Percentiles rank a stretch among this genome's conserved stretches.
Conservation (phyloP, 2,888 invertebrate species). For the Drosophila anomalata region DNA sequence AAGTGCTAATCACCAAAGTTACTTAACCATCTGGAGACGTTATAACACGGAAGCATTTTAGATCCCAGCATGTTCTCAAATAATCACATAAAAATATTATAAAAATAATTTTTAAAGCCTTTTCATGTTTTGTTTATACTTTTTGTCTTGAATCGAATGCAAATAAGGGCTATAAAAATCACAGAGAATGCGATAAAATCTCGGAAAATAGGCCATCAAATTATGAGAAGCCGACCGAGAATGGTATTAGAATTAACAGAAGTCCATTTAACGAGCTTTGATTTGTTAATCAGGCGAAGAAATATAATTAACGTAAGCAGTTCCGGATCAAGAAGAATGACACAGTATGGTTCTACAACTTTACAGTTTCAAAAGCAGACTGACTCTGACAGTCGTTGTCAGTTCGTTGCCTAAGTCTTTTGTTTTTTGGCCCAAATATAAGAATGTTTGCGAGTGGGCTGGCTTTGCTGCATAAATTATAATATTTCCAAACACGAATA, state of each 20-base stretch:
- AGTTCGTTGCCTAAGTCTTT: constrained; percentile 44
- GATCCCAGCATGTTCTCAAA: constrained; percentile 27
- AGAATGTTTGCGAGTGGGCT: constrained; percentile 27
- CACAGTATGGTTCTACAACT: constrained; percentile 38
- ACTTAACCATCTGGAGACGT: constrained; percentile 13
- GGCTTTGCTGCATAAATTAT: constrained; percentile 51
- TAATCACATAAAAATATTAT: constrained; percentile 34
- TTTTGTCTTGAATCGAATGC: constrained; percentile 13
- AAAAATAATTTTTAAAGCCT: constrained; percentile 35
- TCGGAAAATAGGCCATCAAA: constrained; percentile 47
- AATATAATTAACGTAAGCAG: constrained; percentile 31
- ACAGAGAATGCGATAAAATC: constrained; percentile 39
- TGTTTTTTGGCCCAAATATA: constrained; percentile 19
- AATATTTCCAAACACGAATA: constrained; percentile 30
- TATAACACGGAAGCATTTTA: constrained; percentile 41
- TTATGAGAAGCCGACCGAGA: constrained; percentile 26
- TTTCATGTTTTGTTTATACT: constrained; percentile 17
- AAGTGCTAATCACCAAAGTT: not conserved
- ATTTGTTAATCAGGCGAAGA: constrained; percentile 20
- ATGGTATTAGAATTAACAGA: constrained; percentile 35
- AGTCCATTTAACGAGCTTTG: constrained; percentile 21
- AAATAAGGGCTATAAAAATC: constrained; percentile 26
- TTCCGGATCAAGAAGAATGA: constrained; percentile 33
- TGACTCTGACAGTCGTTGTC: constrained; percentile 44
- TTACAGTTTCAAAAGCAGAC: constrained; percentile 45